Base-by-base conservation (phyloP, 2,888 invertebrate genomes). In the Sarcophaga variegata region DNA sequence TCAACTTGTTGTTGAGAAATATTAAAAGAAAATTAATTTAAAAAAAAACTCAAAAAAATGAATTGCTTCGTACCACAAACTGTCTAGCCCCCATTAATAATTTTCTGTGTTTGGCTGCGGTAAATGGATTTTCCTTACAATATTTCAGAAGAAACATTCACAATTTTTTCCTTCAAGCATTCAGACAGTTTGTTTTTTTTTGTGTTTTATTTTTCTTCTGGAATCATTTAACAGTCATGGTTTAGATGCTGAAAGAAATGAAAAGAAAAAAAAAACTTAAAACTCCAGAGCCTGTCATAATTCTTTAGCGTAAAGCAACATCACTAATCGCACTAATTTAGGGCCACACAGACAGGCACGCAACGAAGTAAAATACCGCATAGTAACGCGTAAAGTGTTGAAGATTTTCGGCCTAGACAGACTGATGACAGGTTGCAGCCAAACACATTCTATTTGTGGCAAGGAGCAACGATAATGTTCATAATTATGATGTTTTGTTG, bases 21-120 rank as follows among this genome's bases (percentile, higher is more conserved):
- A 37, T 37, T 37, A 37, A 37, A 37, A 37, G 37, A 37, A 37
- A 37, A 37, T 37, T 37, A 37, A 37, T 37, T 37, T 8, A 2
- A 37, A 45, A 25, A 59, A 20, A 59, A 69, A 49, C 1, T 54
- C 54, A 62, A 71, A 25, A 60, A 75, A 70, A 69, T 79, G 22
- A 62, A 20, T 62, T 62, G n/a, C n/a, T 60, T 62, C 67, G 66
- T 64, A 63, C 75, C 72, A 67, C 79, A 77, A 89, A 89, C 81
- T 89, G 92, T 92, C 91, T 92, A 89, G 90, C 89, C 89, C 37
- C 88, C 90, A 92, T 92, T 90, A 90, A 91, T 92, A 91, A 91
- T 90, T 90, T 81, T 81, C 74, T 70, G 27, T 77, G 83, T 81
- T 2, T 81, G 64, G 69, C 71, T 75, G 1, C 14, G 17, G 17